Conservation (phyloP, 2,888 invertebrate genomes). For the Aphidoletes aphidimyza region DNA sequence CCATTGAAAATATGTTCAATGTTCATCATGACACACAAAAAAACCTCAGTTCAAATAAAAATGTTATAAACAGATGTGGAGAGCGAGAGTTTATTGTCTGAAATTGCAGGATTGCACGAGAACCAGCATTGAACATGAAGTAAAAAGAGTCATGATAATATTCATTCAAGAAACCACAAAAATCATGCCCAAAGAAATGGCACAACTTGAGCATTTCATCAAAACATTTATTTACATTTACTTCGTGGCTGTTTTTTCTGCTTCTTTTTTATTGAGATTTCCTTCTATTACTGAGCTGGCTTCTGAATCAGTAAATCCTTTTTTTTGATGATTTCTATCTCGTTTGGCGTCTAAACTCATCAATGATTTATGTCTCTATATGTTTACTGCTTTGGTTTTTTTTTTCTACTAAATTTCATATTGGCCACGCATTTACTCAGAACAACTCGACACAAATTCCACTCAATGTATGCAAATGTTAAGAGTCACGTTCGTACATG, state of each 20-base stretch:
- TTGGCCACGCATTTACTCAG: too few species aligned
- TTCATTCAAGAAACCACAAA: background rate
- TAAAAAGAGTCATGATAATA: background rate
- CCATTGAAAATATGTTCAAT: background rate
- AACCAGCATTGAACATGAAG: background rate
- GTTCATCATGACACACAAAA: background rate
- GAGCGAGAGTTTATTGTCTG: conserved; percentile 1
- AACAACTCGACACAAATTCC: background rate
- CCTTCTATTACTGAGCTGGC: background rate
- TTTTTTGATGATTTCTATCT: background rate
- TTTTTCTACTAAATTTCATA: too few species aligned
- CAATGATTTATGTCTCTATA: conserved; percentile 37
- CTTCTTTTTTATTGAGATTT: background rate
- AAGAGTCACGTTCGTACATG: background rate
- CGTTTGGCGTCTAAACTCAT: background rate
- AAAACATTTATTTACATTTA: background rate
- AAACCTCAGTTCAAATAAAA: background rate
- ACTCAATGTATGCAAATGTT: background rate
- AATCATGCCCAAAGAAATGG: background rate
- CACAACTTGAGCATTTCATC: background rate
- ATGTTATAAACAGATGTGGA: background rate
- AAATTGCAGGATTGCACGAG: background rate
- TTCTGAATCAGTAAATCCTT: background rate
- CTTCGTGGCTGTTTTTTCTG: background rate
- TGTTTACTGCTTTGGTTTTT: background rate